Evolutionary conservation across 2,888 invertebrate species (phyloP).

Genomic region (Fragum fragum): DNA sequence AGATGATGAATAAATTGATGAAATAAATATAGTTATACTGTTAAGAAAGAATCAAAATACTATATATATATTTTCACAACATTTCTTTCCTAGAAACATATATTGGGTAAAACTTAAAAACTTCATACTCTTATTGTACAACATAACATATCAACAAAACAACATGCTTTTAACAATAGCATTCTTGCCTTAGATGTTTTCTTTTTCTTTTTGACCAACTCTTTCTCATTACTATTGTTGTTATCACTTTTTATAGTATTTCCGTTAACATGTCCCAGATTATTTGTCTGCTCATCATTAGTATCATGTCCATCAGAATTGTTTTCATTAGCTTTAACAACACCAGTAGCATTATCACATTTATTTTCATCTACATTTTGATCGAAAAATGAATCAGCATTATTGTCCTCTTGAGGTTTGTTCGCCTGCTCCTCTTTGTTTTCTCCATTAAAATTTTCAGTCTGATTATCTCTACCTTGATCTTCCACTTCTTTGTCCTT

Average conservation of each 20-base stretch:
- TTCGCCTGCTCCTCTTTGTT: not conserved
- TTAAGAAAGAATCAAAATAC: no score
- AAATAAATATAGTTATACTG: no score
- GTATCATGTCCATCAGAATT: not conserved
- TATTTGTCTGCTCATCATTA: not conserved
- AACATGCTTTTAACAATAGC: constrained; percentile 7
- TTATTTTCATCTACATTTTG: not conserved
- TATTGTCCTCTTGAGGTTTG: not conserved
- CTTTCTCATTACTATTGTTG: constrained; percentile 4
- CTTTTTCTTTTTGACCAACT: not conserved
- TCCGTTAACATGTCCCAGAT: not conserved
- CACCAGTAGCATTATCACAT: not conserved
- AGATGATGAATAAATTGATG: no score
- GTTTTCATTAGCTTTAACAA: not conserved
- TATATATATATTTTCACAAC: no score
- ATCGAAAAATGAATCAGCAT: not conserved
- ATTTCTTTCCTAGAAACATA: no score
- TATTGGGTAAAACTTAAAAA: no score
- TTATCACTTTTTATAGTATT: not conserved
- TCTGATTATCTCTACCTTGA: not conserved
- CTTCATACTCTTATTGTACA: no score
- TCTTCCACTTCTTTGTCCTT: constrained; percentile 42
- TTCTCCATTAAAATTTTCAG: constrained; percentile 12
- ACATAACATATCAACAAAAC: no score
- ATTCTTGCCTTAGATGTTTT: constrained; percentile 25